phyloP scores from a whole-genome alignment of 2,113 vertebrate species.

The Chinchilla lanigera region DNA sequence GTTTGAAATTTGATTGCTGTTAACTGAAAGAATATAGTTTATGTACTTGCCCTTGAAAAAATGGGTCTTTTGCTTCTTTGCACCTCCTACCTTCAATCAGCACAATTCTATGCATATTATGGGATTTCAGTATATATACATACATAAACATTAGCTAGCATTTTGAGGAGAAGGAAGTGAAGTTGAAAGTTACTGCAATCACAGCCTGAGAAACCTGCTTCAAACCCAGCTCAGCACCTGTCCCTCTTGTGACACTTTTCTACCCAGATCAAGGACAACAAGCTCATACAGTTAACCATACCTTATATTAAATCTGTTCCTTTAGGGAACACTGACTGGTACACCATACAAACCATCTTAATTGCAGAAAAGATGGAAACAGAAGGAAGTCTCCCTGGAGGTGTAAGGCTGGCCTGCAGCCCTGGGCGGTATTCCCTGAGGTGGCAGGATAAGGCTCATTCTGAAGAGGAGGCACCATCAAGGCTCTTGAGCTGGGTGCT shows the following conservation, averaged over 20 bases:
- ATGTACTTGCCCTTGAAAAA: not conserved
- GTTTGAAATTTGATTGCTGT: not conserved
- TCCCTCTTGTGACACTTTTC: not conserved
- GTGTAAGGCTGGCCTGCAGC: accelerated
- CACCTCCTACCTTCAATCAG: not conserved
- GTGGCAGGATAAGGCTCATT: accelerated
- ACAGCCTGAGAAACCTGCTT: not conserved
- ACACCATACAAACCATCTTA: not conserved
- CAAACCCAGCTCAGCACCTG: not conserved
- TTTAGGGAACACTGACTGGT: not conserved
- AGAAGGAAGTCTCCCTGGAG: too few species aligned
- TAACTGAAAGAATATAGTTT: not conserved
- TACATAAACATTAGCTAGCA: not conserved
- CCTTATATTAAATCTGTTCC: not conserved
- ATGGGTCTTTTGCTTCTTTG: not conserved
- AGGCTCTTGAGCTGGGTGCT: not conserved
- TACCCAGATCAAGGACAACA: not conserved
- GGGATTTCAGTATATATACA: not conserved
- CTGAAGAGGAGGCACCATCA: not conserved
- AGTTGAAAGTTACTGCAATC: not conserved
- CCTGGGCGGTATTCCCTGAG: not conserved
- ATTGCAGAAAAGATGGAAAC: not conserved
- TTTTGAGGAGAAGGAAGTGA: conserved; percentile 11
- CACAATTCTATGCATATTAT: not conserved
- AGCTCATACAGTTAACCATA: not conserved